These are phyloP conservation scores for Calcarius lapponicus DNA, from an alignment of 2,797 vertebrate genomes.

Conservation along the genomic window DNA sequence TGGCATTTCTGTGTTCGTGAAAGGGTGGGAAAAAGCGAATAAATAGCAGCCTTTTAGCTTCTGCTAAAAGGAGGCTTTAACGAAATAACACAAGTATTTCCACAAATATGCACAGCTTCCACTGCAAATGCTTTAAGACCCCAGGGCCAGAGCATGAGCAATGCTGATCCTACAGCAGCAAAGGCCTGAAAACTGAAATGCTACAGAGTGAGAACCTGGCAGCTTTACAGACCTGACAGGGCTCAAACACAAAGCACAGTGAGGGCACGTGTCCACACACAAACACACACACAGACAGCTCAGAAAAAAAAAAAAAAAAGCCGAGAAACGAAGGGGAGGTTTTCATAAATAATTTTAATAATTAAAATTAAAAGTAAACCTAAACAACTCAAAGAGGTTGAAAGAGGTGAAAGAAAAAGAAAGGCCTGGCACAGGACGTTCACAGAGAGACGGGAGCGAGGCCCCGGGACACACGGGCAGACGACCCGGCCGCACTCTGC, in stretches of 20 bases:
- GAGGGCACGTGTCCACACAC: neutral
- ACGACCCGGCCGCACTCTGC: neutral
- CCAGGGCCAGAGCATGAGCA: neutral
- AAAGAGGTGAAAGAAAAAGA: neutral
- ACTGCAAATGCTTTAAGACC: neutral
- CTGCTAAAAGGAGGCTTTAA: slow-evolving; percentile 62
- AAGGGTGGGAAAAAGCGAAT: slow-evolving; percentile 55
- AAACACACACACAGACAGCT: neutral
- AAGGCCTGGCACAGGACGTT: neutral
- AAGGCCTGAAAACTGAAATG: neutral
- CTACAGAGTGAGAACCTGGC: neutral
- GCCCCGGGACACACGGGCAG: neutral
- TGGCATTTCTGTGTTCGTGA: neutral
- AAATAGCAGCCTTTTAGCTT: slow-evolving; percentile 55
- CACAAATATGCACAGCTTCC: slow-evolving; percentile 6
- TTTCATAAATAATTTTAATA: slow-evolving; percentile 35
- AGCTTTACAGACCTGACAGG: neutral
- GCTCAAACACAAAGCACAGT: neutral
- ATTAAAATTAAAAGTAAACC: neutral
- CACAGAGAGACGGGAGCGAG: neutral
- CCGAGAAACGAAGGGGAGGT: neutral
- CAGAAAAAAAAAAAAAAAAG: neutral
- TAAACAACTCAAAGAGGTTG: neutral
- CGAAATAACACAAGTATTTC: neutral
- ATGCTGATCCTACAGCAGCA: fast-evolving